Percentiles rank a stretch among this genome's conserved stretches.
Conservation (phyloP, 2,797 vertebrate genomes). For the Orestias chungarensis region DNA sequence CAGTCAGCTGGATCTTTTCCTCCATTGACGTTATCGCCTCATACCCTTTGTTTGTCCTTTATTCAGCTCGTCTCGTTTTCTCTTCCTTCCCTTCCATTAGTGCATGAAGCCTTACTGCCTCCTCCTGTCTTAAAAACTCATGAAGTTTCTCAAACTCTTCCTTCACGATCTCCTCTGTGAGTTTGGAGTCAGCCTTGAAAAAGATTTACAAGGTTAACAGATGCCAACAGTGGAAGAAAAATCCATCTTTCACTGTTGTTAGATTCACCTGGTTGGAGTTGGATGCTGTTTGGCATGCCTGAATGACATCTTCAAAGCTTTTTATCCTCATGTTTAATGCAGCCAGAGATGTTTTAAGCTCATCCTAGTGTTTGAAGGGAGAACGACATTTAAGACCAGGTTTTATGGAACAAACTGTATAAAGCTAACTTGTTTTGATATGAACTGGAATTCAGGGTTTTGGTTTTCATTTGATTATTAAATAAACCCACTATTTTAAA, state of each 20-base stretch:
- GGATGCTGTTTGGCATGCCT: slow-evolving; percentile 22
- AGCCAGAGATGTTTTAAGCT: slow-evolving; percentile 43
- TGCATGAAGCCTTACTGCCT: slow-evolving; percentile 46
- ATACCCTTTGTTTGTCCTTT: slow-evolving; percentile 31
- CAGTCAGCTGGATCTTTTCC: slow-evolving; percentile 37
- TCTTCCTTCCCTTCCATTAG: slow-evolving; percentile 57
- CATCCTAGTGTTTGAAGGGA: slow-evolving; percentile 39
- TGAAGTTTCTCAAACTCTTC: slow-evolving; percentile 75
- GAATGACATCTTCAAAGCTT: slow-evolving; percentile 14
- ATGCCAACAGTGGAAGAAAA: background rate
- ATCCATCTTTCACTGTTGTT: background rate
- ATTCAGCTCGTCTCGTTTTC: slow-evolving; percentile 33
- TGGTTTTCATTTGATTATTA: background rate
- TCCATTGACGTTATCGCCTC: slow-evolving; percentile 38
- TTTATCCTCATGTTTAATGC: slow-evolving; percentile 21
- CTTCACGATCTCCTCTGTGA: slow-evolving; percentile 43
- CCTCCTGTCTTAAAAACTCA: background rate
- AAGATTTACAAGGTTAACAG: background rate
- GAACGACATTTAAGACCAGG: slow-evolving; percentile 4
- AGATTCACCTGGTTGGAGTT: slow-evolving; percentile 34
- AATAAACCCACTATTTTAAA: background rate
- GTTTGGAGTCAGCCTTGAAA: slow-evolving; percentile 32
- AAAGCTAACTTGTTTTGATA: background rate
- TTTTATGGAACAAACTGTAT: background rate
- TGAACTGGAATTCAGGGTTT: background rate